Percentiles rank a stretch among this genome's conserved stretches.
Evolutionary conservation across 92 coral and sea anemone species (phyloP).

Genomic region (Pocillopora grandis): DNA sequence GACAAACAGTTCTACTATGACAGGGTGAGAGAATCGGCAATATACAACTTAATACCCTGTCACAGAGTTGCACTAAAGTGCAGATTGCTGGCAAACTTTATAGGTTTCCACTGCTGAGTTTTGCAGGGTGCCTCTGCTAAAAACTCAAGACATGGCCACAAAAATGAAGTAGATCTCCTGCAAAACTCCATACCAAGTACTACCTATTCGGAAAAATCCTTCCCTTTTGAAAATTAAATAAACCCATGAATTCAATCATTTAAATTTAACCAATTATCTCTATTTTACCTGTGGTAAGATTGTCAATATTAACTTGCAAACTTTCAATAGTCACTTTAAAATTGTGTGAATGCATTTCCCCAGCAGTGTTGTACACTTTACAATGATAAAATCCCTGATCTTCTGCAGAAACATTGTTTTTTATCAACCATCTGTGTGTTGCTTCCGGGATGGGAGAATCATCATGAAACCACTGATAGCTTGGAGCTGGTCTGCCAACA

Average conservation of each 20-base stretch:
- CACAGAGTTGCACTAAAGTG: no score
- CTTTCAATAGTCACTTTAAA: conserved; percentile 8
- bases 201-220: no score
- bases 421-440: conserved; percentile 59
- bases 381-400: conserved; percentile 82
- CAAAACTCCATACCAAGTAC: no score
- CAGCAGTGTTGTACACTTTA: conserved; percentile 69
- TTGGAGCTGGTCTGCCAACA: conserved; percentile 85
- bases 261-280: background rate
- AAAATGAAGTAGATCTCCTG: no score
- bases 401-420: conserved; percentile 55
- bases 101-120: no score
- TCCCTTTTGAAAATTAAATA: no score
- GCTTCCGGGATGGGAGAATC: conserved; percentile 64
- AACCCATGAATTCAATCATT: background rate
- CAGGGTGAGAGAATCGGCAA: no score
- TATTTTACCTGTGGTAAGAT: background rate
- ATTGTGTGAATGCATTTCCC: conserved; percentile 28
- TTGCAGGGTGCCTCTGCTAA: no score
- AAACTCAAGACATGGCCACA: no score
- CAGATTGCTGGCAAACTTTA: no score
- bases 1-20: no score
- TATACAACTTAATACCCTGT: no score
- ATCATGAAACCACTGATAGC: conserved; percentile 86
- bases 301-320: background rate